phyloP scores from a whole-genome alignment of 1,140 invertebrate species.

The Drosophila neocordata region DNA sequence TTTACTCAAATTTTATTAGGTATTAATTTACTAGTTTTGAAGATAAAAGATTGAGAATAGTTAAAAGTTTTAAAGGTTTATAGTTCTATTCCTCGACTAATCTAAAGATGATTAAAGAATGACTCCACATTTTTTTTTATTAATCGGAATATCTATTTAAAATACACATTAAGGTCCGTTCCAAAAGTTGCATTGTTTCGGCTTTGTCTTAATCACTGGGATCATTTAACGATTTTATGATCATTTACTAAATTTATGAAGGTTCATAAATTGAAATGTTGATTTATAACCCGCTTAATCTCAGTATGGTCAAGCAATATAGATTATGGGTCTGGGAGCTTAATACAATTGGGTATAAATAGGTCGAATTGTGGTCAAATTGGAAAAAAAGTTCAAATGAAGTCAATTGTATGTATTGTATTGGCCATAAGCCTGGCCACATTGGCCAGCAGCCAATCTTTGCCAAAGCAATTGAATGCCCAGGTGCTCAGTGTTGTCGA shows the following conservation, averaged over 20 bases:
- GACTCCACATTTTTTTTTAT: too few species aligned
- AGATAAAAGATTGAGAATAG: too few species aligned
- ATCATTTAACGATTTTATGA: background rate
- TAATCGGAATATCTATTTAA: too few species aligned
- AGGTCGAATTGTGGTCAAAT: background rate
- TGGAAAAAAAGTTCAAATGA: conserved; percentile 32
- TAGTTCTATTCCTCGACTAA: too few species aligned
- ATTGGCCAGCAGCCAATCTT: conserved; percentile 37
- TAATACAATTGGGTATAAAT: background rate
- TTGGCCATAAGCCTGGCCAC: conserved; percentile 45
- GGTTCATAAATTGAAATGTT: background rate
- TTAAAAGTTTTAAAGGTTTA: too few species aligned
- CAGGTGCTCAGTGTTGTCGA: conserved; percentile 45
- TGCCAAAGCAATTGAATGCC: conserved; percentile 41
- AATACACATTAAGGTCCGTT: too few species aligned
- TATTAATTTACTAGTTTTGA: too few species aligned
- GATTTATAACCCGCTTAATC: background rate
- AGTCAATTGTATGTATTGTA: conserved; percentile 26
- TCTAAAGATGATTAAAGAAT: too few species aligned
- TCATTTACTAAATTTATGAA: background rate
- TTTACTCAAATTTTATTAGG: too few species aligned
- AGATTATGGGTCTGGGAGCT: background rate
- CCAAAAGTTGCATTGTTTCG: too few species aligned
- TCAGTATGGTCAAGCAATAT: background rate
- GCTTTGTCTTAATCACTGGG: background rate